phyloP scores from a whole-genome alignment of 2,113 vertebrate genomes.

The Eonycteris spelaea region DNA sequence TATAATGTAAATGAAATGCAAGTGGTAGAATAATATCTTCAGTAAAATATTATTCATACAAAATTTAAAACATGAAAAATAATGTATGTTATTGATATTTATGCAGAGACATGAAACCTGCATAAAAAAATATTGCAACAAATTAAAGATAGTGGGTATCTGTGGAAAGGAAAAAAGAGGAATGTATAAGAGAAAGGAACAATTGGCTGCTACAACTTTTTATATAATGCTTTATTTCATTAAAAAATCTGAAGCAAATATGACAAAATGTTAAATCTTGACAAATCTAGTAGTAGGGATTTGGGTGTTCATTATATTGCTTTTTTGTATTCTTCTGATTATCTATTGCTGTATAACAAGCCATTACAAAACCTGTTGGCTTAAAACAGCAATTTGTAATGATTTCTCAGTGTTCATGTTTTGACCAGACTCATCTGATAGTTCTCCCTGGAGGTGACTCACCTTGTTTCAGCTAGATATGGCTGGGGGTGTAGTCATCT shows the following conservation, averaged over 20 bases:
- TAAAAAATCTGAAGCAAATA: neutral
- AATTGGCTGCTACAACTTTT: neutral
- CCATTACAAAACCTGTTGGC: neutral
- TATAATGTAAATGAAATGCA: neutral
- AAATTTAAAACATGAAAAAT: conserved; percentile 3
- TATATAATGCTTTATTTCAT: neutral
- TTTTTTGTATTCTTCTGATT: neutral
- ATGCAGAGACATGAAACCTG: neutral
- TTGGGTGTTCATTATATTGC: neutral
- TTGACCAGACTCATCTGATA: neutral
- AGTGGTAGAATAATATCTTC: neutral
- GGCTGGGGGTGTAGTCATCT: no score
- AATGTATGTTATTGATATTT: neutral
- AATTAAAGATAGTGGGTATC: neutral
- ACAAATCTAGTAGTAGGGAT: neutral
- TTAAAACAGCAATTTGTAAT: neutral
- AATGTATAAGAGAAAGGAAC: neutral
- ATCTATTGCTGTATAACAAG: neutral
- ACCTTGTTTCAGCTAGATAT: neutral
- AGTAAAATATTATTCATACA: neutral
- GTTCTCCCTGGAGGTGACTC: neutral
- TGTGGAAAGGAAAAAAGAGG: neutral
- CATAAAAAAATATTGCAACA: neutral
- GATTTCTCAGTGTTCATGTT: neutral
- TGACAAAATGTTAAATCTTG: neutral